A percentile compares a stretch with the other conserved stretches of the same genome.
These are phyloP conservation scores for Julus scandinavius DNA, from an alignment of 2,888 invertebrate genomes.

Conservation along the genomic window DNA sequence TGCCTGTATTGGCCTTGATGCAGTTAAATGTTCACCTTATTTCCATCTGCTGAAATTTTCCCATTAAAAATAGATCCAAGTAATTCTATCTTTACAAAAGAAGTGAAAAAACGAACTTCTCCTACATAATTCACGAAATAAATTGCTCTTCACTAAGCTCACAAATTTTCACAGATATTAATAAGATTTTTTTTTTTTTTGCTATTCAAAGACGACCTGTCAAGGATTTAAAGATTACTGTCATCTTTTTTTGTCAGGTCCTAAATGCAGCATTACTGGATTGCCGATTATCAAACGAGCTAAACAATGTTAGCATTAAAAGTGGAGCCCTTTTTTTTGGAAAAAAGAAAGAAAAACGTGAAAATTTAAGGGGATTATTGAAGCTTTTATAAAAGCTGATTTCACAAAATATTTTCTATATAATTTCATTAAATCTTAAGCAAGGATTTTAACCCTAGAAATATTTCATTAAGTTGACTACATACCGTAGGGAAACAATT, in stretches of 20 bases:
- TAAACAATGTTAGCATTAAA: neutral
- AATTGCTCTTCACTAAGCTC: slow-evolving; percentile 18
- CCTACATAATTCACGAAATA: slow-evolving; percentile 2
- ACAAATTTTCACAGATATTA: neutral
- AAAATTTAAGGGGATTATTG: neutral
- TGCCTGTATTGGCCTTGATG: neutral
- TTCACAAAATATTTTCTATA: neutral
- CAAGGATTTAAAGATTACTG: slow-evolving; percentile 11
- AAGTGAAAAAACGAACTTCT: neutral
- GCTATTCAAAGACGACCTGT: slow-evolving; percentile 10
- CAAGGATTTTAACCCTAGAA: neutral
- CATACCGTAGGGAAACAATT: too few relatives aligned
- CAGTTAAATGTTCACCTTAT: neutral
- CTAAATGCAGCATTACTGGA: neutral
- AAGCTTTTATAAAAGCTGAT: neutral
- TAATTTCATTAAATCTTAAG: neutral
- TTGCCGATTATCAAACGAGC: neutral
- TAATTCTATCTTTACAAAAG: neutral
- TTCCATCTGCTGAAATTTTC: neutral
- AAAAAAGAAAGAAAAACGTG: neutral
- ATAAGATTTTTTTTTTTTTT: slow-evolving; percentile 3
- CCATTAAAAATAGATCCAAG: neutral
- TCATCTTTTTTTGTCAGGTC: neutral
- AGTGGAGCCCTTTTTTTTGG: neutral
- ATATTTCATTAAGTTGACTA: neutral